These are phyloP conservation scores for Tyrannus savana DNA, from an alignment of 2,113 vertebrate species.

Conservation along the genomic window DNA sequence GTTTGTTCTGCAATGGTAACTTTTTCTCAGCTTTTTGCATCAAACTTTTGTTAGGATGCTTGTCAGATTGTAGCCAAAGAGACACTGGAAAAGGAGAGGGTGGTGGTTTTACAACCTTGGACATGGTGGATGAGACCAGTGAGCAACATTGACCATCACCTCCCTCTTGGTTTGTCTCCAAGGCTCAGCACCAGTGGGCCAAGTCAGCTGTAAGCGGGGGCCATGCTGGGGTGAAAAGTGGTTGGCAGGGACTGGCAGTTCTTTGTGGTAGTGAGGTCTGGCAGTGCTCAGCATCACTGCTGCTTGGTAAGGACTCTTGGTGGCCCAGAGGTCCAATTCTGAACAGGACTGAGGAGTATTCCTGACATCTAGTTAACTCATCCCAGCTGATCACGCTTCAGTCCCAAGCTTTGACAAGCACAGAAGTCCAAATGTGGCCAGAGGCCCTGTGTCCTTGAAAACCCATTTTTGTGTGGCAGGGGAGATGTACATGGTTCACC, in stretches of 20 bases:
- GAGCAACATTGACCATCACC: not conserved
- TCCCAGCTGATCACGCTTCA: not conserved
- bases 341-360: not conserved
- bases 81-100: not conserved
- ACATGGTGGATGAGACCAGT: not conserved
- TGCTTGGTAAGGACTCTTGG: not conserved
- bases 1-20: not conserved
- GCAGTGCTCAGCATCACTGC: not conserved
- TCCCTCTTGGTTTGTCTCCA: accelerated
- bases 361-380: not conserved
- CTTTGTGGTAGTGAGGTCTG: not conserved
- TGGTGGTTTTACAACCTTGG: not conserved
- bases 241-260: not conserved
- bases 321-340: not conserved
- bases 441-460: not conserved
- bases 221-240: accelerated
- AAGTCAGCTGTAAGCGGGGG: not conserved
- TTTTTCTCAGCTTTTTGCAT: not conserved
- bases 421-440: not conserved
- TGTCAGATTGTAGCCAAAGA: not conserved
- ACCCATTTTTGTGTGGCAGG: not conserved
- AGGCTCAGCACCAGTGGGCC: not conserved
- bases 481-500: not conserved
- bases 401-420: not conserved
- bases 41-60: not conserved